Conservation (phyloP, 1,140 invertebrate species). For the Maconellicoccus hirsutus region DNA sequence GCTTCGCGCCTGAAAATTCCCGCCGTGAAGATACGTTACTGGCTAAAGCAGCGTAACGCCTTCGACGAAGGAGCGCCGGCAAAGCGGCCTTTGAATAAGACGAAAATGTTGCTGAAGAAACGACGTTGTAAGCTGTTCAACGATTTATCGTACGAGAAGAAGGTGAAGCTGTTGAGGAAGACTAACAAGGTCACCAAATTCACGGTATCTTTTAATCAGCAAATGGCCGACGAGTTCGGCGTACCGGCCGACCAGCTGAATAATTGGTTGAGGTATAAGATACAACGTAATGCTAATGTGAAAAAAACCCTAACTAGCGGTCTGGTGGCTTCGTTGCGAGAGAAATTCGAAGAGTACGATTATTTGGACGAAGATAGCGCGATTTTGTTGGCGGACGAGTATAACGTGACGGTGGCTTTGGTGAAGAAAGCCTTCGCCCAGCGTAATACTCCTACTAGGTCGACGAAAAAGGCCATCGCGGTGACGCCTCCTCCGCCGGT, state of each 20-base stretch:
- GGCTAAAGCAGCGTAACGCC: neutral
- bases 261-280: neutral
- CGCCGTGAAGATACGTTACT: neutral
- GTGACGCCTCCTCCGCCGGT: neutral
- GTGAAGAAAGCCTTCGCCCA: neutral
- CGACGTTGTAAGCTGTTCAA: neutral
- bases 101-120: neutral
- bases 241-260: no score
- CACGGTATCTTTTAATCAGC: no score
- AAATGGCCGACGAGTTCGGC: no score
- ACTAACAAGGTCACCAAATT: neutral
- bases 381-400: neutral
- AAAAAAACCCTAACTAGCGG: no score
- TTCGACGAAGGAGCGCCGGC: neutral
- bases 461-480: neutral
- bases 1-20: neutral
- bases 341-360: neutral
- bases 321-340: no score
- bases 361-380: neutral
- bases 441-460: no score
- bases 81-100: neutral
- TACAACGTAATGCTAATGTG: no score
- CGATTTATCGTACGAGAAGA: neutral
- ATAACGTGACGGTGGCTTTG: neutral
- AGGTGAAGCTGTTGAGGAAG: neutral